phyloP scores from a whole-genome alignment of 1,140 invertebrate genomes.

The Acromyrmex charruanus region DNA sequence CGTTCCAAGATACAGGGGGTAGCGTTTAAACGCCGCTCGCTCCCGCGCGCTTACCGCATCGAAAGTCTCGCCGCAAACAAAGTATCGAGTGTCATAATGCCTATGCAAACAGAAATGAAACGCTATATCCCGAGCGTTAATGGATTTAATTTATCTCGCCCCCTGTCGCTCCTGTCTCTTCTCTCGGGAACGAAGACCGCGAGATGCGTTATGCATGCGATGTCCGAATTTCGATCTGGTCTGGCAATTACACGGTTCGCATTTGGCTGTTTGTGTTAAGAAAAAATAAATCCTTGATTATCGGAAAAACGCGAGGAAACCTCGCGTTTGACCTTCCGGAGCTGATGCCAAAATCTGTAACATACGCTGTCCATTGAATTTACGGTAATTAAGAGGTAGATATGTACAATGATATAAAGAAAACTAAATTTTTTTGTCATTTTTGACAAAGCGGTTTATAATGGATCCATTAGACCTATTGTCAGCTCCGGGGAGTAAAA shows the following conservation, averaged over 20 bases:
- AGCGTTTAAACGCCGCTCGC: conserved; percentile 30
- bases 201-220: conserved; percentile 5
- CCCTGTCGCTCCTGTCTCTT: neutral
- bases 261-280: neutral
- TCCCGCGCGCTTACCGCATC: conserved; percentile 58
- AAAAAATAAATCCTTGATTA: neutral
- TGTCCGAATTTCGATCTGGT: neutral
- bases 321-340: too few species aligned
- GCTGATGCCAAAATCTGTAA: too few species aligned
- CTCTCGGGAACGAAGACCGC: neutral
- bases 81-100: conserved; percentile 84
- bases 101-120: conserved; percentile 84
- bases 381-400: too few species aligned
- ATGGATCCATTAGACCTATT: too few species aligned
- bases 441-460: too few species aligned
- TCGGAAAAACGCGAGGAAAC: too few species aligned
- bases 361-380: too few species aligned
- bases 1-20: conserved; percentile 34
- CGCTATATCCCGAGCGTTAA: conserved; percentile 79
- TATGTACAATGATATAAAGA: too few species aligned
- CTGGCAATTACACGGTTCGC: neutral
- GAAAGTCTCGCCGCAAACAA: conserved; percentile 69
- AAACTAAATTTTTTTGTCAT: too few species aligned
- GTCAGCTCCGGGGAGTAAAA: too few species aligned
- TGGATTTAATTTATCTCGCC: conserved; percentile 81